Base-by-base conservation (phyloP, 2,113 vertebrate species). In the Fukomys damarensis region DNA sequence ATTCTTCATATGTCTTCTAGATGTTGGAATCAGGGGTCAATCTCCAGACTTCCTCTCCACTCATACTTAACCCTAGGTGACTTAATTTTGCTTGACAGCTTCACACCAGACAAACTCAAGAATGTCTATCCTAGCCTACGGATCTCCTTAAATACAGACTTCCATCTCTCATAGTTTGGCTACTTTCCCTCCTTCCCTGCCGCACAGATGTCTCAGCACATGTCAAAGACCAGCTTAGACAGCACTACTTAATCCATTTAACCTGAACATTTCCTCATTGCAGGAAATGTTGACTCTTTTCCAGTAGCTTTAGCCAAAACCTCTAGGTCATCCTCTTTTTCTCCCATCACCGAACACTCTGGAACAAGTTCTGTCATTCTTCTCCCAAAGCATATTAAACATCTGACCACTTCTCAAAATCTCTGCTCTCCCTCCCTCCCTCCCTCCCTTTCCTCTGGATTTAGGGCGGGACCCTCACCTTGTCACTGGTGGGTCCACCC, bases 401-500 rank as follows among this genome's bases (percentile, higher is more conserved):
- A 41, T 38, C 7, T 5, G 30, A 32, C 38, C 58, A 43, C 13
- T 3, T 43, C 38, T 28, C 81, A 30, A 4, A 17, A 32, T 61
- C 14, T 43, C n/a, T 2, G 1, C 56, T 28, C 7, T 38, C 58
- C 38, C 12, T 7, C 58, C 2, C 35, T 22, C 56, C 52, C 12
- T 6, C 14, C 32, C 41, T 28, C 19, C 22, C 46, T 24, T 13
- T 81, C 35, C 79, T 80, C 16, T n/a, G 77, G 77, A 10, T 80
- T 52, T 11, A 12, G 2, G 17, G 49, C 52, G 12, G 49, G 43
- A 52, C 41, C 46, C 35, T 81, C 20, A 1, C 59, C 35, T 81
- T 11, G 0, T 61, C 1, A 24, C 80, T 61, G 24, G 54, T 0
- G 13, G 7, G 56, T 28, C 24, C 7, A 2, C 13, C 30, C 54